A percentile compares a stretch with the other conserved stretches of the same genome.
phyloP scores from a whole-genome alignment of 2,113 vertebrate genomes.

The Lontra canadensis region DNA sequence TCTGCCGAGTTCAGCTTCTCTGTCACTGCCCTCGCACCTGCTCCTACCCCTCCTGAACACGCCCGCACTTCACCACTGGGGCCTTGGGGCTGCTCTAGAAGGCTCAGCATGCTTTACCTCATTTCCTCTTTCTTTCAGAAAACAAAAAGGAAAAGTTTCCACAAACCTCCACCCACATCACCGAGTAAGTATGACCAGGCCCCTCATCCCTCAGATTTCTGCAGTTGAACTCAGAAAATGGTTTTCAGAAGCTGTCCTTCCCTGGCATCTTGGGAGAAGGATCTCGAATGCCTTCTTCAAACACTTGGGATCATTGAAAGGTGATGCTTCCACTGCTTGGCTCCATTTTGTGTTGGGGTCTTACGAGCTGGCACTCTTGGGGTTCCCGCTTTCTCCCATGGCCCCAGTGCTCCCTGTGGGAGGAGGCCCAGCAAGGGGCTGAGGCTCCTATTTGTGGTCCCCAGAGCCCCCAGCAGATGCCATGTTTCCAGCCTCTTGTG shows the following conservation, averaged over 20 bases:
- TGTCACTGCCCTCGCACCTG: not conserved
- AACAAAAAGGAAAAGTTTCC: constrained; percentile 82
- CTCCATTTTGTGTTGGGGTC: fast-evolving
- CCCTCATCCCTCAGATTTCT: not conserved
- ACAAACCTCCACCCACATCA: constrained; percentile 87
- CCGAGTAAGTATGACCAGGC: constrained; percentile 88
- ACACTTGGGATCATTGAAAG: fast-evolving
- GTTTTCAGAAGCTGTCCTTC: too few species aligned
- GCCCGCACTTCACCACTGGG: not conserved
- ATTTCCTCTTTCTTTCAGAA: constrained; percentile 83
- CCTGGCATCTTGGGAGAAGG: not conserved
- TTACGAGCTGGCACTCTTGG: fast-evolving
- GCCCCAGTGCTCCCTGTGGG: not conserved
- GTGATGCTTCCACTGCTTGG: fast-evolving
- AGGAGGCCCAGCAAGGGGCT: fast-evolving
- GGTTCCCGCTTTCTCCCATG: fast-evolving
- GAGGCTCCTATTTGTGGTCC: not conserved
- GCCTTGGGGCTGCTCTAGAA: not conserved
- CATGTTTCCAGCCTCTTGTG: fast-evolving
- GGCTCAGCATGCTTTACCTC: fast-evolving
- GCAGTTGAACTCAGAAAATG: not conserved
- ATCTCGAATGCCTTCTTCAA: not conserved
- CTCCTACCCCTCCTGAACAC: fast-evolving
- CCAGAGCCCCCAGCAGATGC: not conserved
- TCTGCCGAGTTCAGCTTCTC: not conserved